These are phyloP conservation scores for Nothobranchius kuhntae DNA, from an alignment of 2,113 vertebrate species.

Conservation along the genomic window DNA sequence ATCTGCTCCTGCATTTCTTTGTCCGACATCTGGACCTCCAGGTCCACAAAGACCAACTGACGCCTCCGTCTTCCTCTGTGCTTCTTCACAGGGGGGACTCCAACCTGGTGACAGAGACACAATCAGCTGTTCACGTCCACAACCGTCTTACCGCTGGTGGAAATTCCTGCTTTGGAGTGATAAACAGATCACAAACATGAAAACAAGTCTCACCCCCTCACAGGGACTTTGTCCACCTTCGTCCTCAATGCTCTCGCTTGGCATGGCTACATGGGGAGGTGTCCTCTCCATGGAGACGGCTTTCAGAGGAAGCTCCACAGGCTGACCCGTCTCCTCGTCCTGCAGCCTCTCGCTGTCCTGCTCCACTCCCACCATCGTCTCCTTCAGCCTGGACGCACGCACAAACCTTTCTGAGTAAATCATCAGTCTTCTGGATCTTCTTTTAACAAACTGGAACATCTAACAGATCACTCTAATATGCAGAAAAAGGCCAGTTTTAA, in stretches of 20 bases:
- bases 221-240: constrained; percentile 9
- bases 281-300: constrained; percentile 51
- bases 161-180: too few species aligned
- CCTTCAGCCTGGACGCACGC: constrained; percentile 54
- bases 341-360: constrained; percentile 47
- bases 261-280: constrained; percentile 51
- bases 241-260: constrained; percentile 22
- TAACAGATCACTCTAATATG: too few species aligned
- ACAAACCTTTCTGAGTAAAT: too few species aligned
- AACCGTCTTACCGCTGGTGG: too few species aligned
- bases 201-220: constrained; percentile 33
- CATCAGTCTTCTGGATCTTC: too few species aligned
- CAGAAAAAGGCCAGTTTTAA: background rate
- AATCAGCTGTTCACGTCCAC: background rate
- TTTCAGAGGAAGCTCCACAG: constrained; percentile 31
- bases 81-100: constrained; percentile 8
- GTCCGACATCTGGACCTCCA: constrained; percentile 79
- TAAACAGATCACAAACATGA: too few species aligned
- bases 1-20: constrained; percentile 76
- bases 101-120: constrained; percentile 22
- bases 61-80: constrained; percentile 48
- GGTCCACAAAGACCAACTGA: constrained; percentile 78
- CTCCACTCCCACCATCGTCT: constrained; percentile 31
- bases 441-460: too few species aligned
- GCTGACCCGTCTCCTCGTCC: constrained; percentile 41